phyloP scores from a whole-genome alignment of 2,888 invertebrate genomes.

The Drosophila anomelani region DNA sequence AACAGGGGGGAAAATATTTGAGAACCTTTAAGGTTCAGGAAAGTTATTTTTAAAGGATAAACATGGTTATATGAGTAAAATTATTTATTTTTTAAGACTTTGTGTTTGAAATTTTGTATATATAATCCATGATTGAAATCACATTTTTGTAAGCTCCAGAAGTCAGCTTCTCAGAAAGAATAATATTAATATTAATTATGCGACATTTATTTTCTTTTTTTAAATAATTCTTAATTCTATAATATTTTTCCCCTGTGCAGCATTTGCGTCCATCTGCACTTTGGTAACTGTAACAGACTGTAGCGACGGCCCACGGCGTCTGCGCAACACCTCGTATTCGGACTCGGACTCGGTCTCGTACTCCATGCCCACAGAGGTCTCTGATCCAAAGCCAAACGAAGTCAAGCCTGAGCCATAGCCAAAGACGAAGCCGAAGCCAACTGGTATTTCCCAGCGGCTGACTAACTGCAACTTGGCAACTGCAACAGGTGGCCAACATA shows the following conservation, averaged over 20 bases:
- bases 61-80: no score
- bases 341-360: constrained; percentile 1
- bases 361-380: constrained; percentile 22
- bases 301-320: constrained; percentile 75
- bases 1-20: not conserved
- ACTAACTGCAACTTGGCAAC: constrained; percentile 60
- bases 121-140: not conserved
- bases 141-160: not conserved
- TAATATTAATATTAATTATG: no score
- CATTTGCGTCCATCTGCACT: constrained; percentile 47
- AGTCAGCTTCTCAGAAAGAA: not conserved
- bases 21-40: not conserved
- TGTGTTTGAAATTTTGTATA: no score
- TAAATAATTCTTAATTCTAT: not conserved
- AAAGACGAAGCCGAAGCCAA: constrained; percentile 39
- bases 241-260: constrained; percentile 16
- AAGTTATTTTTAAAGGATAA: no score
- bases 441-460: constrained; percentile 80
- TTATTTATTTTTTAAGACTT: no score
- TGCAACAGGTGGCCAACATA: constrained; percentile 49
- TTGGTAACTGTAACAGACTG: constrained; percentile 72
- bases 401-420: constrained; percentile 14
- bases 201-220: no score
- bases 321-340: constrained; percentile 68
- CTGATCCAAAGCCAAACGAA: constrained; percentile 32